Evolutionary conservation across 37 sponge, comb jelly and placozoan genomes (phyloP).

Genomic region (Hormiphora californensis): DNA sequence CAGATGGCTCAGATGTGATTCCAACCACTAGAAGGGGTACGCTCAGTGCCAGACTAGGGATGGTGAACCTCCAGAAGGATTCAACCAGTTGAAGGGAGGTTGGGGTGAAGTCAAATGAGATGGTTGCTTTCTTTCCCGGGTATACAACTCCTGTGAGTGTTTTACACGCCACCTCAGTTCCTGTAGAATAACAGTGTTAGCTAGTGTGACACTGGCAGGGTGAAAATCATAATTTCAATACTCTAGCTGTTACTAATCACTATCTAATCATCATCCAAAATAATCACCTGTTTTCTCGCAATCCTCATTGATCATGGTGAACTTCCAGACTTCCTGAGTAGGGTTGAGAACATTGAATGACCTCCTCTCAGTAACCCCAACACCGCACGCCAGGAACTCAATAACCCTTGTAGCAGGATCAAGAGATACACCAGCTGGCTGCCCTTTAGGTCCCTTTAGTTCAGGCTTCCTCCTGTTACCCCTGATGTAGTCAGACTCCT

Average conservation of each 20-base stretch:
- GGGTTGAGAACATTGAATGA: conserved; percentile 89
- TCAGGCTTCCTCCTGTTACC: conserved; percentile 53
- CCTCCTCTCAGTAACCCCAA: conserved; percentile 62
- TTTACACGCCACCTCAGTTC: conserved; percentile 22
- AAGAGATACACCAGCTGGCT: conserved; percentile 55
- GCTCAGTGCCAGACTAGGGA: conserved; percentile 68
- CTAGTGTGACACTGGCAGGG: not conserved
- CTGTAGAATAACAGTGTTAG: not conserved
- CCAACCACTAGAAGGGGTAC: conserved; percentile 83
- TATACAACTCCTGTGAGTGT: conserved; percentile 28
- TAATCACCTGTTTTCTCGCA: conserved; percentile 17
- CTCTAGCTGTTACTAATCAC: not conserved
- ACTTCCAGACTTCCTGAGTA: conserved; percentile 73
- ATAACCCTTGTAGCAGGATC: conserved; percentile 71
- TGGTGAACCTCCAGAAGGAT: conserved; percentile 87
- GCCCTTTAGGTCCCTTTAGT: conserved; percentile 50
- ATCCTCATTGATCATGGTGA: conserved; percentile 67
- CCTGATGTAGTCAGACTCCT: conserved; percentile 75
- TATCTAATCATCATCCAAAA: not conserved
- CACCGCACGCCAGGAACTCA: conserved; percentile 78
- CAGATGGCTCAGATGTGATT: conserved; percentile 73
- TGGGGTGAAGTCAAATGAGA: conserved; percentile 82
- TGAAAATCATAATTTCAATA: not conserved
- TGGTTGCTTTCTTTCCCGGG: conserved; percentile 52
- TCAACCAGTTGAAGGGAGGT: conserved; percentile 64